Percentiles rank a stretch among this genome's conserved stretches.
Conservation (phyloP, 2,888 invertebrate species). For the Stenurella melanura region DNA sequence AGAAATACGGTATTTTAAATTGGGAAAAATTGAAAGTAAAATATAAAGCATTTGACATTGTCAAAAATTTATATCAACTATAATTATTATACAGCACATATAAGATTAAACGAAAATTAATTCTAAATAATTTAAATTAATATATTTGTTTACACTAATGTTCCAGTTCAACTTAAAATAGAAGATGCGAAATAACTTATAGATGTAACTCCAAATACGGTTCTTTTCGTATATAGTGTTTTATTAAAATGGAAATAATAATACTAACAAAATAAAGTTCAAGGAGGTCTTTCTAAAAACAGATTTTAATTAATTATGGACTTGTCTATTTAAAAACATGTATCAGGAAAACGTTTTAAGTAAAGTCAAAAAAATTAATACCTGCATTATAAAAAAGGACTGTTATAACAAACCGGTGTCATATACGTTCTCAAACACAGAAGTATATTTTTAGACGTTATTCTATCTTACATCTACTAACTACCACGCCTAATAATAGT, state of each 20-base stretch:
- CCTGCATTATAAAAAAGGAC: not conserved
- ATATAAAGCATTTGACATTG: too few relatives aligned
- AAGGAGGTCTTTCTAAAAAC: not conserved
- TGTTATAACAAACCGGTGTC: not conserved
- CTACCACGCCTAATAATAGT: conserved; percentile 16
- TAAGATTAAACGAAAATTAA: too few relatives aligned
- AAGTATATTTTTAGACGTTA: conserved; percentile 1
- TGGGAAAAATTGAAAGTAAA: too few relatives aligned
- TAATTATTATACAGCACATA: too few relatives aligned
- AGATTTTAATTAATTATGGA: not conserved
- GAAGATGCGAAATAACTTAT: not conserved
- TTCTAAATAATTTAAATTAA: too few relatives aligned
- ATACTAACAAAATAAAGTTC: conserved; percentile 3
- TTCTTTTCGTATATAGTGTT: not conserved
- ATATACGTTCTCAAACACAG: not conserved
- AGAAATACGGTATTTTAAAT: too few relatives aligned
- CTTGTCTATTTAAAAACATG: not conserved
- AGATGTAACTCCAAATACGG: not conserved
- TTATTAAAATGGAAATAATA: not conserved
- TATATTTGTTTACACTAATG: too few relatives aligned
- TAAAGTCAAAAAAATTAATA: not conserved
- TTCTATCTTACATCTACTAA: conserved; percentile 9
- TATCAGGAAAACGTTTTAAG: not conserved
- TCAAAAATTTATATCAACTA: too few relatives aligned
- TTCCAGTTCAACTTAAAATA: not conserved